These are phyloP conservation scores for Lordiphosa fenestrarum DNA, from an alignment of 2,888 invertebrate genomes.

Conservation along the genomic window DNA sequence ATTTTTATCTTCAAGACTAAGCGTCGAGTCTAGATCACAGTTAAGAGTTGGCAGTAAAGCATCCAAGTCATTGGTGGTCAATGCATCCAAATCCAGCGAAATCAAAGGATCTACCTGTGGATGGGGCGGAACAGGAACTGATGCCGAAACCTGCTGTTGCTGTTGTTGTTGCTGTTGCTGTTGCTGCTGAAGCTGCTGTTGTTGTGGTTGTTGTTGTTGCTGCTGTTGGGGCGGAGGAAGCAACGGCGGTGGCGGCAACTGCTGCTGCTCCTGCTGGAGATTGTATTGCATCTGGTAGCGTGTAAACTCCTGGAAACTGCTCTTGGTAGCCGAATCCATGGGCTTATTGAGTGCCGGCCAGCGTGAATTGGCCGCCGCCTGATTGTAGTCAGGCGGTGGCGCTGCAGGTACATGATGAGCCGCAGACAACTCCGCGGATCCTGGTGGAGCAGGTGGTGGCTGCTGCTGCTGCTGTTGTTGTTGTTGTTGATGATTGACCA, in stretches of 20 bases:
- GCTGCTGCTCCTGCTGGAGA: slow-evolving; percentile 82
- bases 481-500: slow-evolving; percentile 62
- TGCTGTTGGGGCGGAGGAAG: slow-evolving; percentile 22
- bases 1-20: slow-evolving; percentile 79
- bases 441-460: slow-evolving; percentile 63
- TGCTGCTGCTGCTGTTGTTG: slow-evolving; percentile 48
- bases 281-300: slow-evolving; percentile 85
- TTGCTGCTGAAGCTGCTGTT: slow-evolving; percentile 19
- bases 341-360: slow-evolving; percentile 80
- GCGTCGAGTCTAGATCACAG: slow-evolving; percentile 81
- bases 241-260: slow-evolving; percentile 25
- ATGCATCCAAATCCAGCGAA: slow-evolving; percentile 76
- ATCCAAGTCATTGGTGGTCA: slow-evolving; percentile 83
- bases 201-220: slow-evolving; percentile 39
- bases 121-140: slow-evolving; percentile 12
- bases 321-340: slow-evolving; percentile 85
- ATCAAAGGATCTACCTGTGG: slow-evolving; percentile 70
- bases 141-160: slow-evolving; percentile 16
- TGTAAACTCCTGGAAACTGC: slow-evolving; percentile 84
- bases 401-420: slow-evolving; percentile 68
- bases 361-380: slow-evolving; percentile 78
- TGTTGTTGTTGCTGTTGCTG: slow-evolving; percentile 21
- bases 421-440: slow-evolving; percentile 54
- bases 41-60: slow-evolving; percentile 84
- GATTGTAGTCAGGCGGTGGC: slow-evolving; percentile 77